Percentiles rank a stretch among this genome's conserved stretches.
These are phyloP conservation scores for Thera obeliscata DNA, from an alignment of 2,888 invertebrate genomes.

Conservation along the genomic window DNA sequence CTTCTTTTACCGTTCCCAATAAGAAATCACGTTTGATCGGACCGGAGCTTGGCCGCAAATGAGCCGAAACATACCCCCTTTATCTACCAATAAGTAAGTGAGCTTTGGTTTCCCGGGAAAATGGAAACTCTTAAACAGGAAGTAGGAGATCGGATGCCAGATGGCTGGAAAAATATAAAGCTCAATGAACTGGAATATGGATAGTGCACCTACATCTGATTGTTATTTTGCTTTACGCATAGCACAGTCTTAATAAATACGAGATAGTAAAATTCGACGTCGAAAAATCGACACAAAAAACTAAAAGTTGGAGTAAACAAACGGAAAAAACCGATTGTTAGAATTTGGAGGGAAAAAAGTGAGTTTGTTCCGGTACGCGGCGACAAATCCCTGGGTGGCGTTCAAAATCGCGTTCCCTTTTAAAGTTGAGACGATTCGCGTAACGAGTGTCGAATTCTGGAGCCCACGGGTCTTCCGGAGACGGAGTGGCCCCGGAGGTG, in stretches of 20 bases:
- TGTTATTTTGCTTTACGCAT: constrained; percentile 70
- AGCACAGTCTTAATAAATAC: constrained; percentile 63
- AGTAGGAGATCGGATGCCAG: constrained; percentile 67
- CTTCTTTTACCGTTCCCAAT: constrained; percentile 67
- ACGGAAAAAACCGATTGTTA: constrained; percentile 50
- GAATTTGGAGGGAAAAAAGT: constrained; percentile 64
- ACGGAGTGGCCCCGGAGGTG: constrained; percentile 80
- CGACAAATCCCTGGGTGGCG: constrained; percentile 72
- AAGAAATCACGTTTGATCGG: constrained; percentile 79
- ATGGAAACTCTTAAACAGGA: constrained; percentile 60
- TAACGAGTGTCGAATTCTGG: constrained; percentile 83
- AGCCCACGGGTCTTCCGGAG: constrained; percentile 69
- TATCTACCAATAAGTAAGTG: constrained; percentile 79
- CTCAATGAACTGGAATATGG: constrained; percentile 72
- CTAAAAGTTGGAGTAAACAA: constrained; percentile 53
- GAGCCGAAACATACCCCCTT: constrained; percentile 79
- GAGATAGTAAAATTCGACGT: constrained; percentile 51
- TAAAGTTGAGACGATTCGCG: constrained; percentile 82
- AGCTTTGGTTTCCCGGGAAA: constrained; percentile 67
- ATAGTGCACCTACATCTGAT: constrained; percentile 65
- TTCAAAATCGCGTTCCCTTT: constrained; percentile 81
- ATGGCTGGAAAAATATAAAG: constrained; percentile 78
- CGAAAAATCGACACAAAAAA: constrained; percentile 49
- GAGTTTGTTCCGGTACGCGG: constrained; percentile 62
- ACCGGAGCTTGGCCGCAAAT: constrained; percentile 72